Conservation (phyloP, 2,797 vertebrate genomes). For the Gallirallus australis region DNA sequence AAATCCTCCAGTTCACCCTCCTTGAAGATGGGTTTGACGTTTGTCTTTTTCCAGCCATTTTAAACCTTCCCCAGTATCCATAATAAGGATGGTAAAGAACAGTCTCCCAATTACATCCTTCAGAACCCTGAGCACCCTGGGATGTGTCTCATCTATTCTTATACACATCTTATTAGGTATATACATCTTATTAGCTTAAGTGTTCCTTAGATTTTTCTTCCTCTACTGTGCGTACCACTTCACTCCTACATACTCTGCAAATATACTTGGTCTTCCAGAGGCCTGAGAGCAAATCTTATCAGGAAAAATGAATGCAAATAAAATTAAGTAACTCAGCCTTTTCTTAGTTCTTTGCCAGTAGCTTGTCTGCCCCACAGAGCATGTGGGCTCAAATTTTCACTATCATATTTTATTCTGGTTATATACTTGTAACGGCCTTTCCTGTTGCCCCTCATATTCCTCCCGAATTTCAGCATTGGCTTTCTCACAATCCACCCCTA, state of each 20-base stretch:
- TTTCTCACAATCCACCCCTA: neutral
- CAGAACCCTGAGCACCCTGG: neutral
- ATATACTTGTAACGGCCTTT: neutral
- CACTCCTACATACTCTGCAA: neutral
- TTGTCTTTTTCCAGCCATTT: neutral
- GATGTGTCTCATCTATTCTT: neutral
- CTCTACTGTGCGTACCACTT: neutral
- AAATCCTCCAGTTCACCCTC: neutral
- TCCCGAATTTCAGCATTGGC: neutral
- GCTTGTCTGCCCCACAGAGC: neutral
- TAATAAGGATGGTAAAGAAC: neutral
- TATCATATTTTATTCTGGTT: neutral
- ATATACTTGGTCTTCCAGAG: neutral
- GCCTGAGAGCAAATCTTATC: neutral
- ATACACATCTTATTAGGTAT: too few relatives aligned
- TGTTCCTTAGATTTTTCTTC: neutral
- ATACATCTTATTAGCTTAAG: neutral
- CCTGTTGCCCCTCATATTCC: neutral
- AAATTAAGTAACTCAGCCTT: neutral
- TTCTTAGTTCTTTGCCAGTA: neutral
- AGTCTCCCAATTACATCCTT: neutral
- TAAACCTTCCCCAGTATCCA: neutral
- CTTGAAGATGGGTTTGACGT: neutral
- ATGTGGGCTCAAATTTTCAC: neutral
- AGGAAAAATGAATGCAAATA: neutral